These are phyloP conservation scores for Drosophila anomalata DNA, from an alignment of 2,888 invertebrate species.

Conservation along the genomic window DNA sequence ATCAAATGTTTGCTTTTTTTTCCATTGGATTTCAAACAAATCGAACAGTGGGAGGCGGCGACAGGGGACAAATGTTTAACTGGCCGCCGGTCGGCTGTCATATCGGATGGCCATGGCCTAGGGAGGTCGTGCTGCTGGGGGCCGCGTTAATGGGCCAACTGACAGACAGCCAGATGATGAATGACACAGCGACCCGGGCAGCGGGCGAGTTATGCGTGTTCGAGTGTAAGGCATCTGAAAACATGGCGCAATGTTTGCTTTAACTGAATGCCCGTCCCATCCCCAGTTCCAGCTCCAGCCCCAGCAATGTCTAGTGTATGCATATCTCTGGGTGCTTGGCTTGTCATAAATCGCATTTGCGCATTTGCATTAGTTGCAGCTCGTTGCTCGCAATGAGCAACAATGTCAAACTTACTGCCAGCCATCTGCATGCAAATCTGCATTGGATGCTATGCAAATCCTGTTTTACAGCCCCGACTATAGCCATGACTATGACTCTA, in stretches of 20 bases:
- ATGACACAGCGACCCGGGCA: slow-evolving; percentile 4
- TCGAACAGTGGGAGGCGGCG: too few species aligned
- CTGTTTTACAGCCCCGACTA: slow-evolving; percentile 43
- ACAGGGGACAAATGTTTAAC: slow-evolving; percentile 52
- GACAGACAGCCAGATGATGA: slow-evolving; percentile 54
- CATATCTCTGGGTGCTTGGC: slow-evolving; percentile 17
- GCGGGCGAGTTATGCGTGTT: slow-evolving; percentile 37
- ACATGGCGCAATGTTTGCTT: slow-evolving; percentile 44
- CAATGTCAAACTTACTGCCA: slow-evolving; percentile 59
- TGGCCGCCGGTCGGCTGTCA: slow-evolving; percentile 47
- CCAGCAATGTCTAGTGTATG: slow-evolving; percentile 4
- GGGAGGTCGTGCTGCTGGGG: slow-evolving; percentile 8
- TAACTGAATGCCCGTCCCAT: slow-evolving; percentile 6
- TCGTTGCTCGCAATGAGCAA: slow-evolving; percentile 66
- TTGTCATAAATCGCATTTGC: slow-evolving; percentile 75
- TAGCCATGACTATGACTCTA: slow-evolving; percentile 27
- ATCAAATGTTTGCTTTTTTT: slow-evolving; percentile 69
- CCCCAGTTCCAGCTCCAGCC: not conserved
- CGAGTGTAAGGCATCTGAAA: slow-evolving; percentile 29
- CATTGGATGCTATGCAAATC: slow-evolving; percentile 45
- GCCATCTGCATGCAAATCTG: slow-evolving; percentile 45
- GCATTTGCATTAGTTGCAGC: slow-evolving; percentile 72
- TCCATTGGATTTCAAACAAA: not conserved
- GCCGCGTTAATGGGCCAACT: slow-evolving; percentile 71
- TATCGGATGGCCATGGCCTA: slow-evolving; percentile 51